These are phyloP conservation scores for Oscheius onirici DNA, from an alignment of 2,888 invertebrate species.

Conservation along the genomic window DNA sequence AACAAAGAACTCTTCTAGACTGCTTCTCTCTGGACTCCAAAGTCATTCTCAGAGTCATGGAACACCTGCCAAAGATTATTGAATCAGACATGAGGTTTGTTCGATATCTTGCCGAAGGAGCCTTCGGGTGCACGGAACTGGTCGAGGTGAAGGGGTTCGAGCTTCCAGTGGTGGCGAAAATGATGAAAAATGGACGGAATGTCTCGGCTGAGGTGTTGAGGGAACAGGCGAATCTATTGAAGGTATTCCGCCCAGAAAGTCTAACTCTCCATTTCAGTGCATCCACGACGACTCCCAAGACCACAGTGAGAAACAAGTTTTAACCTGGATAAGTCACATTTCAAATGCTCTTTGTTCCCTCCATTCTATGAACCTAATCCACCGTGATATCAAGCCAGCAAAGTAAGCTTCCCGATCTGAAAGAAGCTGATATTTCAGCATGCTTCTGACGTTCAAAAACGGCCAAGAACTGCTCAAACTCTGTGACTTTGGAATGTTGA, in stretches of 20 bases:
- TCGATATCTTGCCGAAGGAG: too few relatives aligned
- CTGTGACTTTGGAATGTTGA: constrained; percentile 7
- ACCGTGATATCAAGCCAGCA: constrained; percentile 15
- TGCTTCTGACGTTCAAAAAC: neutral
- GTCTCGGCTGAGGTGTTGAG: neutral
- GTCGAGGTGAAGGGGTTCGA: neutral
- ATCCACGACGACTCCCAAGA: neutral
- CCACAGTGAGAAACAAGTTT: neutral
- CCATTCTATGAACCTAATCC: neutral
- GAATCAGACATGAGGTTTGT: too few relatives aligned
- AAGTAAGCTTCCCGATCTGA: neutral
- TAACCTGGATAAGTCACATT: neutral
- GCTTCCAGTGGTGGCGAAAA: constrained; percentile 8
- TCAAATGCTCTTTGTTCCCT: constrained; percentile 1
- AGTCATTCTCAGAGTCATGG: neutral
- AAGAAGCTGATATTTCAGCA: neutral
- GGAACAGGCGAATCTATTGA: neutral
- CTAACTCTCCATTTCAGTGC: constrained; percentile 2
- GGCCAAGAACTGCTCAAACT: neutral
- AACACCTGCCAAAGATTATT: neutral
- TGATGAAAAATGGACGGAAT: neutral
- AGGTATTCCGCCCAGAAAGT: neutral
- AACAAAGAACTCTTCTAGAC: constrained; percentile 1
- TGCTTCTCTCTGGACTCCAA: neutral
- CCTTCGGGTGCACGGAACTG: neutral